phyloP scores from a whole-genome alignment of 1,140 invertebrate species.

The Araneus ventricosus region DNA sequence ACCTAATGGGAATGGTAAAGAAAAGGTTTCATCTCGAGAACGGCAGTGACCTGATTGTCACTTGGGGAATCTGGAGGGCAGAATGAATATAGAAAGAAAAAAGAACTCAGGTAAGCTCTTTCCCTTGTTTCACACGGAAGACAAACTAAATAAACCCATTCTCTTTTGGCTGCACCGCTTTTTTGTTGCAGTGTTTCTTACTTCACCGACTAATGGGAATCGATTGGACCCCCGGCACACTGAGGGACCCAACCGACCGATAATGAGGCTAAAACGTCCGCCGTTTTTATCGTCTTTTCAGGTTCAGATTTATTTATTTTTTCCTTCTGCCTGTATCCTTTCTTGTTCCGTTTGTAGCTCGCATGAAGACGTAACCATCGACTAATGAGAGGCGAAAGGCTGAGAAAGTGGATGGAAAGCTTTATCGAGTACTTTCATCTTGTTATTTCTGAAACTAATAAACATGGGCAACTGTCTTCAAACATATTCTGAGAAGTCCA shows the following conservation, averaged over 20 bases:
- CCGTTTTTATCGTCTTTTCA: conserved; percentile 70
- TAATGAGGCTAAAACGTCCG: conserved; percentile 73
- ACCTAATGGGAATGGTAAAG: no score
- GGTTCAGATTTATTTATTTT: conserved; percentile 65
- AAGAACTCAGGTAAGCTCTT: conserved; percentile 67
- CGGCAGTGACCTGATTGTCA: background rate
- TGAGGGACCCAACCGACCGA: conserved; percentile 56
- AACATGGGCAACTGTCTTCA: background rate
- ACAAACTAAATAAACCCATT: conserved; percentile 74
- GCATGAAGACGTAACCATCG: conserved; percentile 36
- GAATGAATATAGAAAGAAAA: background rate
- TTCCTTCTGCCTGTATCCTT: conserved; percentile 36
- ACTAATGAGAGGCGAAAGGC: conserved; percentile 66
- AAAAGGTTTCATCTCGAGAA: no score
- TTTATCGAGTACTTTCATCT: conserved; percentile 54
- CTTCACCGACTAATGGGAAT: conserved; percentile 68
- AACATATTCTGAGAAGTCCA: background rate
- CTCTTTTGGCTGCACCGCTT: conserved; percentile 50
- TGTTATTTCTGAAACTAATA: conserved; percentile 51
- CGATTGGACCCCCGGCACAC: conserved; percentile 58
- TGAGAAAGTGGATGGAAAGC: conserved; percentile 43
- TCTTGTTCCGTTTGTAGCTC: conserved; percentile 55
- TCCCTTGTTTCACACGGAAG: conserved; percentile 61
- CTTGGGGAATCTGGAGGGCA: background rate
- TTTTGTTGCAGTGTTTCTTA: conserved; percentile 50